Evolutionary conservation across 2,888 invertebrate genomes (phyloP).

Genomic region (Teleiodes luculella): DNA sequence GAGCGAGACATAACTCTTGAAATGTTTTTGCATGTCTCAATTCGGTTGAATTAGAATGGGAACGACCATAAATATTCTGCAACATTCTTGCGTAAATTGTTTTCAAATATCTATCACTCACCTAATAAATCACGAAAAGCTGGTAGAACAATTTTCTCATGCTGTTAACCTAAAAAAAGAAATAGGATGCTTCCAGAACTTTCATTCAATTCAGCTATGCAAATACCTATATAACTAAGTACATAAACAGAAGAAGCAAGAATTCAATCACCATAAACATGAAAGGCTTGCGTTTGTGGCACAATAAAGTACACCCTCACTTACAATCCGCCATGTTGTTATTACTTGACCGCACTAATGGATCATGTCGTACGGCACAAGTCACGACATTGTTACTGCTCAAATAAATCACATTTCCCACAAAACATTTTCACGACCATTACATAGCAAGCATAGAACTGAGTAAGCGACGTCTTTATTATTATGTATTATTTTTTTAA

Average conservation of each 20-base stretch:
- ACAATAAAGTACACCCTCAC: not conserved
- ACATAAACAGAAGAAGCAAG: not conserved
- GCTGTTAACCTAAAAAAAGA: too few relatives aligned
- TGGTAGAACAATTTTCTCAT: too few relatives aligned
- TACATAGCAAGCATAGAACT: not conserved
- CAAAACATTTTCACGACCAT: conserved; percentile 1
- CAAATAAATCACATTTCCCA: not conserved
- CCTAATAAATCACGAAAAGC: too few relatives aligned
- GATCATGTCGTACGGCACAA: not conserved
- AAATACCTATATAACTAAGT: too few relatives aligned
- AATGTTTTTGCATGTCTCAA: not conserved
- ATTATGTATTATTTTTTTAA: too few relatives aligned
- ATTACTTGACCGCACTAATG: conserved; percentile 6
- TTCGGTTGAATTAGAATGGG: not conserved
- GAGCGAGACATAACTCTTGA: not conserved
- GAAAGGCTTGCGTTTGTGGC: conserved; percentile 7
- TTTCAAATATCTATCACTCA: too few relatives aligned
- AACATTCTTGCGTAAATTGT: too few relatives aligned
- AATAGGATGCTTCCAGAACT: too few relatives aligned
- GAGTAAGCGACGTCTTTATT: too few relatives aligned
- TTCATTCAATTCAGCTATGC: too few relatives aligned
- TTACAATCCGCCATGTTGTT: not conserved
- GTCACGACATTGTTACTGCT: not conserved
- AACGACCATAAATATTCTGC: not conserved
- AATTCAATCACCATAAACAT: conserved; percentile 7